These are phyloP conservation scores for Ia io DNA, from an alignment of 2,113 vertebrate species.

Conservation along the genomic window DNA sequence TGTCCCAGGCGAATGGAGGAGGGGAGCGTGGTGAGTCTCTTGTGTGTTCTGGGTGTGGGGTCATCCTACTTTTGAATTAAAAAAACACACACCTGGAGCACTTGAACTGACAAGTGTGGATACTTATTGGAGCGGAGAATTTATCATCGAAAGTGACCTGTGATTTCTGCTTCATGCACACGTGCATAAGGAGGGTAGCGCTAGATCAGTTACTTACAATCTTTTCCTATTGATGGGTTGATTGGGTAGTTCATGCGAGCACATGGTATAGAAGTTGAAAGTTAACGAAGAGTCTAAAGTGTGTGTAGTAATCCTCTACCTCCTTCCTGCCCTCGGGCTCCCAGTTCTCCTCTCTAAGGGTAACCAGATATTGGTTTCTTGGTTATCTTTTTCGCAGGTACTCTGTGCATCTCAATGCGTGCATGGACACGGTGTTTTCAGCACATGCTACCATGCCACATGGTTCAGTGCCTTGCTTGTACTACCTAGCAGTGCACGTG, in stretches of 20 bases:
- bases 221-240: neutral
- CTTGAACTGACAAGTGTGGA: neutral
- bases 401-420: neutral
- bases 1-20: neutral
- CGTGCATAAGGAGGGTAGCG: rapidly evolving
- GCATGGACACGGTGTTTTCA: neutral
- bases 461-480: neutral
- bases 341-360: neutral
- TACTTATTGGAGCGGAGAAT: neutral
- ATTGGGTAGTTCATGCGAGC: neutral
- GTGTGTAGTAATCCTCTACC: neutral
- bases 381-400: neutral
- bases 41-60: neutral
- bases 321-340: neutral
- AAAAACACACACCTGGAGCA: neutral
- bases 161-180: neutral
- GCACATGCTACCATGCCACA: neutral
- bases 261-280: neutral
- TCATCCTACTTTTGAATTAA: neutral
- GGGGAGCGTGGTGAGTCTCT: neutral
- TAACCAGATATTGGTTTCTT: neutral
- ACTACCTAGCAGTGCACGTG: neutral
- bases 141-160: neutral
- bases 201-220: neutral
- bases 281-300: neutral